Evolutionary conservation across 2,888 invertebrate species (phyloP), one percentile per base, ranked within the genome.

Genomic region (Acrobasis suavella): DNA sequence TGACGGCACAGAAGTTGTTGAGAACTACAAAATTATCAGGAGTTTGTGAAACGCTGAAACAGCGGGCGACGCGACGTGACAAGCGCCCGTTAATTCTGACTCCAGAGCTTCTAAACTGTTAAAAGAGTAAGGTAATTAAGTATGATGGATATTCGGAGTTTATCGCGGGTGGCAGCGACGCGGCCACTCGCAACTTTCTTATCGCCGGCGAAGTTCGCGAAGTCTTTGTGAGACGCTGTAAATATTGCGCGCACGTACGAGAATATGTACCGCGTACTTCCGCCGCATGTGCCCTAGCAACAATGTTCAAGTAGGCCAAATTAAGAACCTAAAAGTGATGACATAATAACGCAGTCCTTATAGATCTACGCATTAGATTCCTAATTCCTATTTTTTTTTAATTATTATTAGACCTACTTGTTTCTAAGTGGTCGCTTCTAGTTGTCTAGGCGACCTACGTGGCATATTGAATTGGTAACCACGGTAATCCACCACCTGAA

Each of bases 101-200:
- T 82, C 80, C 77, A 74, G 77, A 78, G 76, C 81, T 82, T 81
- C 82, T 83, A 82, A 87, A 86, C 85, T 84, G 85, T 85, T 85
- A 86, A 86, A 86, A 86, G 86, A 85, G 86, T 85, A 78, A 83
- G 86, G 85, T 88, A 89, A 89, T 88, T 89, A 88, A 87, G 83
- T 86, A 87, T 89, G 88, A 89, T 89, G 88, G 87, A 89, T 88
- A 87, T 83, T 85, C 84, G 63, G 85, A 87, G 87, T 87, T 88
- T 88, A 88, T 88, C 87, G 83, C 84, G 79, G 79, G 79, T 74
- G 81, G 79, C 84, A 80, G 81, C 74, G 79, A 80, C 82, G 81
- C 66, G 80, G 75, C 79, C 78, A 78, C 82, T 85, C 78, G 77
- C 83, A 80, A 82, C 81, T 85, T 85, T 80, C 83, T 86, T 86